A percentile compares a stretch with the other conserved stretches of the same genome.
phyloP scores from a whole-genome alignment of 92 coral and sea anemone species.

The Paragorgia papillata region DNA sequence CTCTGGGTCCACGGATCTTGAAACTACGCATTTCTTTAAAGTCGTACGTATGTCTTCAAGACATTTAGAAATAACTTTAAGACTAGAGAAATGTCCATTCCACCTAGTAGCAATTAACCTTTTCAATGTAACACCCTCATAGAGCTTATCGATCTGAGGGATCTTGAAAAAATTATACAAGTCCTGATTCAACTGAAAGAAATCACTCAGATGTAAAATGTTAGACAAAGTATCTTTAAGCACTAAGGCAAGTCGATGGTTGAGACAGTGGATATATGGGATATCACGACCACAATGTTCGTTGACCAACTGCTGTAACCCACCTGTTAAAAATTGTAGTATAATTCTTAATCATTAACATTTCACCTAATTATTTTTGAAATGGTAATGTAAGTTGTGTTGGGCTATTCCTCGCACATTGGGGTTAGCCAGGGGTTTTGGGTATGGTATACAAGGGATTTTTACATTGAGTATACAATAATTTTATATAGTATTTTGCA shows the following conservation, averaged over 20 bases:
- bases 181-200: slow-evolving; percentile 39
- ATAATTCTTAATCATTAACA: no score
- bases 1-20: slow-evolving; percentile 27
- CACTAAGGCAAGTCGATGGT: slow-evolving; percentile 31
- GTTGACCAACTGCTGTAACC: slow-evolving; percentile 23
- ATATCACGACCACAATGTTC: no score
- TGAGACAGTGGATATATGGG: no score
- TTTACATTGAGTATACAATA: no score
- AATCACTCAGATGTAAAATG: slow-evolving; percentile 23
- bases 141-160: slow-evolving; percentile 35
- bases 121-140: slow-evolving; percentile 31
- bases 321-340: not conserved
- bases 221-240: slow-evolving; percentile 21
- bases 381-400: no score
- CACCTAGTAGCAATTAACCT: slow-evolving; percentile 30
- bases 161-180: slow-evolving; percentile 22
- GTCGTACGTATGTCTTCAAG: slow-evolving; percentile 19
- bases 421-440: no score
- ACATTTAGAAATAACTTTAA: slow-evolving; percentile 29
- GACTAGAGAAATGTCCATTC: slow-evolving; percentile 32
- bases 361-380: no score
- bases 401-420: no score
- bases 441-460: no score
- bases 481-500: no score
- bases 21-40: slow-evolving; percentile 16